Base-by-base conservation (phyloP, 2,797 vertebrate species). In the Propithecus deckenii region DNA sequence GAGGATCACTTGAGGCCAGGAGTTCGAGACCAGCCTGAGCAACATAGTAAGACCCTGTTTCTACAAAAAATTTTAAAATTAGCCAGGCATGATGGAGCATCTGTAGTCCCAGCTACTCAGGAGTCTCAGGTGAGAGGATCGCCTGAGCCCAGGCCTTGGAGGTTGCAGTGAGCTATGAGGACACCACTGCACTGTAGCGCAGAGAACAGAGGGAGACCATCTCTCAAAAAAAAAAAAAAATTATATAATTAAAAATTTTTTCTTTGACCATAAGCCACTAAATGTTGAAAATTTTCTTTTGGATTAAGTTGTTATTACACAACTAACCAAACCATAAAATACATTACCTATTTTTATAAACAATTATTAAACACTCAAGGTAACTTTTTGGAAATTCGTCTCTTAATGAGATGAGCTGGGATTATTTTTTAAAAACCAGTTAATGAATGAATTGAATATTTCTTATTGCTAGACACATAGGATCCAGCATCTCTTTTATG, bases 261-360 rank as follows among this genome's bases (percentile, higher is more conserved):
- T 69, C 30, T 52, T 84, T 80, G 32, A 61, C n/a, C 2, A 59
- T 69, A 89, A 63, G n/a, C 85, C 38, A 89, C 38, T 13, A 86
- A 83, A 20, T 86, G 17, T 61, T 74, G 14, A 83, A 52, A 48
- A 14, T 46, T 72, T 79, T 87, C 28, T 90, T 89, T 86, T 81
- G 57, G 14, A 61, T 80, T 86, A 61, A 95, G 43, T 75, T 86
- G 52, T 80, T 63, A 79, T 72, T 86, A 74, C 10, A 78, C 12
- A 55, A 43, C 63, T 94, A 91, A 88, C 17, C 65, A 69, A 79
- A 80, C 52, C 84, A 90, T 38, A 87, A 92, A 74, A 59, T 59
- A 79, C 46, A 46, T 48, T 57, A 50, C 13, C 46, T 65, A 43
- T 32, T 59, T 92, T 85, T 86, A 81, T 23, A 89, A 83, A 86